A percentile compares a stretch with the other conserved stretches of the same genome.
Evolutionary conservation across 1,140 invertebrate species (phyloP).

Genomic region (Trypoxylus dichotomus): DNA sequence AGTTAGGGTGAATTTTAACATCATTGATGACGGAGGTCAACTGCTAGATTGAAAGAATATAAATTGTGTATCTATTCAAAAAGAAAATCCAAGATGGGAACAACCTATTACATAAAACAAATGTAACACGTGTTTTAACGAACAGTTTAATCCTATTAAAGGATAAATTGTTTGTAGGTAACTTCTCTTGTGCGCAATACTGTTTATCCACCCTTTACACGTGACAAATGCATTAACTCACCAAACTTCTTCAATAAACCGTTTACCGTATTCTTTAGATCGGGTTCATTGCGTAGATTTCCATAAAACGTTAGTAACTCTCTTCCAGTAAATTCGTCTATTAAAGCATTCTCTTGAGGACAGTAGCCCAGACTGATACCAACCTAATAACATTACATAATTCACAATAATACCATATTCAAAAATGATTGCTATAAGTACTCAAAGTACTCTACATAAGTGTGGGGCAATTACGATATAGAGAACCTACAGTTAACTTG

Average conservation of each 20-base stretch:
- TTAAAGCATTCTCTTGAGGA: constrained; percentile 72
- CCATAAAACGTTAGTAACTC: constrained; percentile 72
- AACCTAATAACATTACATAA: not conserved
- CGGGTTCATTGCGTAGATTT: constrained; percentile 63
- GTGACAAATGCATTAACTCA: constrained; percentile 44
- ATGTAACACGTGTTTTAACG: too few relatives aligned
- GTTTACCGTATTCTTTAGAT: constrained; percentile 55
- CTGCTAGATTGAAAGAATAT: too few relatives aligned
- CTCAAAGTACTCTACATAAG: too few relatives aligned
- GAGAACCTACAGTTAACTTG: too few relatives aligned
- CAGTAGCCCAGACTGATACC: constrained; percentile 62
- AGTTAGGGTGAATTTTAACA: too few relatives aligned
- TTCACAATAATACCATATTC: not conserved
- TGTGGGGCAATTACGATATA: too few relatives aligned
- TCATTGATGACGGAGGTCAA: too few relatives aligned
- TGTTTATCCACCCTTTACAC: too few relatives aligned
- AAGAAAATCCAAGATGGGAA: too few relatives aligned
- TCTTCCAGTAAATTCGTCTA: constrained; percentile 67
- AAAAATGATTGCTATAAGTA: not conserved
- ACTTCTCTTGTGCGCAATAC: not conserved
- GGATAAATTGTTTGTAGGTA: not conserved
- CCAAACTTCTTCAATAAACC: constrained; percentile 61
- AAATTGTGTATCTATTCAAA: too few relatives aligned
- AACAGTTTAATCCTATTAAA: too few relatives aligned
- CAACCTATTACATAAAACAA: too few relatives aligned